These are phyloP conservation scores for Caenorhabditis sp. DNA, from an alignment of 2,888 invertebrate genomes.

Conservation along the genomic window DNA sequence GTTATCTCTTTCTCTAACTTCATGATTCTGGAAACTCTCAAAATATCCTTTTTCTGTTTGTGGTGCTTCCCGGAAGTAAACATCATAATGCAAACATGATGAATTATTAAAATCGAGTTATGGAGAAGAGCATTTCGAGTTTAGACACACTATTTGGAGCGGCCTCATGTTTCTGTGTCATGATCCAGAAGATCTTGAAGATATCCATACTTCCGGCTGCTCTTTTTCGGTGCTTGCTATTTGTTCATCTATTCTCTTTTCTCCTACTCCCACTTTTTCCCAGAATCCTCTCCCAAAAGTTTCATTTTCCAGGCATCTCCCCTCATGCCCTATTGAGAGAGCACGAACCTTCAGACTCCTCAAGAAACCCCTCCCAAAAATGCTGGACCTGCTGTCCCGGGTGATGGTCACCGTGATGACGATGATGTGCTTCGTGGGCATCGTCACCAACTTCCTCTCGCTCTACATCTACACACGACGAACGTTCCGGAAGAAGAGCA, in stretches of 20 bases:
- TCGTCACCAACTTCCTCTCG: constrained; percentile 77
- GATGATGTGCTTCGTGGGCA: constrained; percentile 77
- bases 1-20: no score
- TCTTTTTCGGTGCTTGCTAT: no score
- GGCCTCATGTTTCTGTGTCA: background rate
- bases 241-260: background rate
- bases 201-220: no score
- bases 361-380: constrained; percentile 7
- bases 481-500: constrained; percentile 79
- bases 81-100: constrained; percentile 15
- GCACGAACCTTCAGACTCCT: background rate
- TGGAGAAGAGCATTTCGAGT: background rate
- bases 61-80: constrained; percentile 23
- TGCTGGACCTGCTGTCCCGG: constrained; percentile 68
- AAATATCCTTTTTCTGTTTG: no score
- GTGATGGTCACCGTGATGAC: constrained; percentile 75
- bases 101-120: constrained; percentile 17
- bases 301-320: constrained; percentile 13
- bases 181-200: background rate
- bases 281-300: background rate
- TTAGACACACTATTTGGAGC: background rate
- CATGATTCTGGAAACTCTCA: background rate
- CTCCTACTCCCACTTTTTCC: background rate
- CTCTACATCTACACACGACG: constrained; percentile 78
- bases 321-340: constrained; percentile 29